Evolutionary conservation across 2,797 vertebrate genomes (phyloP), one percentile per base, ranked within the genome.

Genomic region (Pitangus sulphuratus): DNA sequence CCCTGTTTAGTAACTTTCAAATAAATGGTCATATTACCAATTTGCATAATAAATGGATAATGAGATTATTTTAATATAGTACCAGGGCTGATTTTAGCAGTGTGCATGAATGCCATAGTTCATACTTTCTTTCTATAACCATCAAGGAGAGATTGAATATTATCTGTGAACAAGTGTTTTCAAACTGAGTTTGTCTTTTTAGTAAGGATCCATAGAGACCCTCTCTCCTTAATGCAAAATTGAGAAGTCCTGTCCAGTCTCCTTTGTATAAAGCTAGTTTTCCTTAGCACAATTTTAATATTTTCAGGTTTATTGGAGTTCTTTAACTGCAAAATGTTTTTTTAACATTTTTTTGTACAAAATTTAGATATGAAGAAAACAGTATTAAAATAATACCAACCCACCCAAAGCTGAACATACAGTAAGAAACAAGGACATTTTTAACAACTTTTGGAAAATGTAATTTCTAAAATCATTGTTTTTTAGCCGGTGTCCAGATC

Each of bases 391-490:
- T 61, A 77, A 12, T 56, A 9, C 17, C 9, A 44, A 6, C 20
- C 37, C 2, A 8, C 14, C 4, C 15, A 47, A 64, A 80, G 18
- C 24, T 50, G n/a, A 57, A 65, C 7, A 18, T 50, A 15, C 37
- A 31, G 4, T 44, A 75, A 56, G 53, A 77, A 66, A 45, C 4
- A 3, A 5, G 45, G 40, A 58, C 31, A 64, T 9, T 50, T 66
- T 74, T 84, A 84, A 62, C 3, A 26, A n/a, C 26, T n/a, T 95
- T 15, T 72, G 45, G 35, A 87, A 93, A 65, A 79, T 39, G 21
- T 39, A 12, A 10, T n/a, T n/a, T n/a, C n/a, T n/a, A n/a, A n/a
- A n/a, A n/a, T 65, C 4, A 11, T 54, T 1, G 0, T 44, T 84
- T 84, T 91, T 82, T 37, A 72, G 37, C 25, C 0, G 1, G 11